Evolutionary conservation across 2,113 vertebrate genomes (phyloP).

Genomic region (Campylomormyrus numenius): DNA sequence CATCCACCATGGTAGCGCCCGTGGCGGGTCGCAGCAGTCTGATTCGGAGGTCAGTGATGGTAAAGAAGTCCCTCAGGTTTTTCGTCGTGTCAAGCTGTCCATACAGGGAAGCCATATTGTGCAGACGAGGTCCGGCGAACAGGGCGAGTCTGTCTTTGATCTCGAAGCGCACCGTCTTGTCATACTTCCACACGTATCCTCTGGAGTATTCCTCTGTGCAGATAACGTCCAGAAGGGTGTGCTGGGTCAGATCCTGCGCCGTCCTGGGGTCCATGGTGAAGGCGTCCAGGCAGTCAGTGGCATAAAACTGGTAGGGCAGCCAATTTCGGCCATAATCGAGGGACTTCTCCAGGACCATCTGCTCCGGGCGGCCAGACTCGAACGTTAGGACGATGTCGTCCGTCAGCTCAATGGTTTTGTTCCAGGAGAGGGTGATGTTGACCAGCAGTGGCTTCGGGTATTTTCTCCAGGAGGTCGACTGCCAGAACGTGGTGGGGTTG

Average conservation of each 20-base stretch:
- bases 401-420: conserved; percentile 97
- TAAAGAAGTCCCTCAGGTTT: conserved; percentile 97
- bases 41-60: conserved; percentile 91
- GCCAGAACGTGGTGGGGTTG: conserved; percentile 95
- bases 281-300: conserved; percentile 92
- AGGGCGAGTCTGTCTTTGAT: conserved; percentile 96
- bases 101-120: conserved; percentile 97
- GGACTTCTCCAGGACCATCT: conserved; percentile 97
- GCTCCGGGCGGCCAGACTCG: conserved; percentile 90
- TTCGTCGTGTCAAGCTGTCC: conserved; percentile 97
- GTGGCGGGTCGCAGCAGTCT: conserved; percentile 86
- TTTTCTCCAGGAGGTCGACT: conserved; percentile 91
- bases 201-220: conserved; percentile 97
- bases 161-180: conserved; percentile 96
- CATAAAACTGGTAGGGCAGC: conserved; percentile 98
- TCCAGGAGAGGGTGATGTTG: conserved; percentile 96
- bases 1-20: conserved; percentile 89
- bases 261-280: conserved; percentile 98
- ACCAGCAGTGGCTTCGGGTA: conserved; percentile 88
- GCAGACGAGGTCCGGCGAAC: conserved; percentile 89
- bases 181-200: conserved; percentile 87
- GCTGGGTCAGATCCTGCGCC: conserved; percentile 84
- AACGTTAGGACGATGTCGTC: conserved; percentile 96
- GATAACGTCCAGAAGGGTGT: conserved; percentile 93
- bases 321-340: conserved; percentile 91